Conservation (phyloP, 2,797 vertebrate genomes). For the Darevskia nairensis region DNA sequence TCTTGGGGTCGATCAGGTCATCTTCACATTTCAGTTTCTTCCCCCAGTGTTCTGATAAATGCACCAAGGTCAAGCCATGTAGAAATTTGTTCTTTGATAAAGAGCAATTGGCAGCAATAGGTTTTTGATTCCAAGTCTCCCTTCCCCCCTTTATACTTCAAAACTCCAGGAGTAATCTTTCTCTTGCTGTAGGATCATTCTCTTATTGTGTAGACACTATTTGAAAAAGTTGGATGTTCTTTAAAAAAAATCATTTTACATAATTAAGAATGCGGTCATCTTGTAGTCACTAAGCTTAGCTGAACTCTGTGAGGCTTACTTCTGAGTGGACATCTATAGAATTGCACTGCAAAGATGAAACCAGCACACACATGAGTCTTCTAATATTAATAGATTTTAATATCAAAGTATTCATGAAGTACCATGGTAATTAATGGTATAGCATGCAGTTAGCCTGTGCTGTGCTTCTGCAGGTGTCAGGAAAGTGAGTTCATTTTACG, state of each 20-base stretch:
- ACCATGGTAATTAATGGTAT: accelerated
- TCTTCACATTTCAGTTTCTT: neutral
- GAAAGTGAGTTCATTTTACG: conserved; percentile 19
- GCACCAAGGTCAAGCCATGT: conserved; percentile 30
- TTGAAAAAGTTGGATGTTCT: conserved; percentile 49
- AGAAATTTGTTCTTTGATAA: conserved; percentile 41
- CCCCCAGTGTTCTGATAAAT: neutral
- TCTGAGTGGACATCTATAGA: neutral
- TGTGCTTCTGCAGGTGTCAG: conserved; percentile 38
- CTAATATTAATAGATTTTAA: neutral
- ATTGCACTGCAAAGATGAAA: neutral
- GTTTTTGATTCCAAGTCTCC: neutral
- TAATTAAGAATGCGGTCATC: conserved; percentile 9
- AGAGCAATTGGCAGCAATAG: conserved; percentile 17
- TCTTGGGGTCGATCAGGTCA: neutral
- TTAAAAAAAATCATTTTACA: conserved; percentile 20
- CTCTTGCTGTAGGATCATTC: neutral
- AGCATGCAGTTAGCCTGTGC: neutral
- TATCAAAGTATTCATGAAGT: neutral
- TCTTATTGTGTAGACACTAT: conserved; percentile 12
- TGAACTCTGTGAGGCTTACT: neutral
- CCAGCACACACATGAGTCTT: neutral
- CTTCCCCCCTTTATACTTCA: neutral
- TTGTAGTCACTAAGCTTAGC: too few species aligned
- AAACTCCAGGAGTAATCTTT: conserved; percentile 14